Conservation (phyloP, 2,888 invertebrate species). For the Mamestra brassicae region DNA sequence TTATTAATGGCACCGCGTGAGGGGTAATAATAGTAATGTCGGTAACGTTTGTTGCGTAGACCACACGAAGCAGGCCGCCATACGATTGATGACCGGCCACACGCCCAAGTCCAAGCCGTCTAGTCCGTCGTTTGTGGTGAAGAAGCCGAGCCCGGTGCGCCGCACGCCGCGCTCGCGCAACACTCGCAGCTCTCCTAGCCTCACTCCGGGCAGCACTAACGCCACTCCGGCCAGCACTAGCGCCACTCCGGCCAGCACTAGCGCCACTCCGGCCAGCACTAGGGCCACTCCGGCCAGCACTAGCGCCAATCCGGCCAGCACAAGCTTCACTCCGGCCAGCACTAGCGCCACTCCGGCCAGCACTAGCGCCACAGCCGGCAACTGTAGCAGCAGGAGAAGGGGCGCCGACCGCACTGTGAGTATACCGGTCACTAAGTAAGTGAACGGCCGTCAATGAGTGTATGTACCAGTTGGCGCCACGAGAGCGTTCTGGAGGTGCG, state of each 20-base stretch:
- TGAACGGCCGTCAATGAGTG: neutral
- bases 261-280: neutral
- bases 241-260: neutral
- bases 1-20: conserved; percentile 4
- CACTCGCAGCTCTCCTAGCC: neutral
- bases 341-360: neutral
- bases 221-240: neutral
- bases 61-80: conserved; percentile 86
- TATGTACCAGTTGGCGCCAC: too few species aligned
- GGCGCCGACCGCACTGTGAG: conserved; percentile 35
- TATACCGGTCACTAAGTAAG: neutral
- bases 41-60: conserved; percentile 70
- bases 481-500: too few species aligned
- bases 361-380: neutral
- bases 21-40: neutral
- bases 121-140: conserved; percentile 32
- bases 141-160: conserved; percentile 24
- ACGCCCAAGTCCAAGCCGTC: conserved; percentile 65
- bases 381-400: conserved; percentile 23
- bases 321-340: neutral
- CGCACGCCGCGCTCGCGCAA: conserved; percentile 39
- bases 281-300: neutral
- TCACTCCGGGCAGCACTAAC: neutral
- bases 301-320: neutral
- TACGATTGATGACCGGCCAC: conserved; percentile 86